phyloP scores from a whole-genome alignment of 2,797 vertebrate species.

The Oryzias dopingdopingensis region DNA sequence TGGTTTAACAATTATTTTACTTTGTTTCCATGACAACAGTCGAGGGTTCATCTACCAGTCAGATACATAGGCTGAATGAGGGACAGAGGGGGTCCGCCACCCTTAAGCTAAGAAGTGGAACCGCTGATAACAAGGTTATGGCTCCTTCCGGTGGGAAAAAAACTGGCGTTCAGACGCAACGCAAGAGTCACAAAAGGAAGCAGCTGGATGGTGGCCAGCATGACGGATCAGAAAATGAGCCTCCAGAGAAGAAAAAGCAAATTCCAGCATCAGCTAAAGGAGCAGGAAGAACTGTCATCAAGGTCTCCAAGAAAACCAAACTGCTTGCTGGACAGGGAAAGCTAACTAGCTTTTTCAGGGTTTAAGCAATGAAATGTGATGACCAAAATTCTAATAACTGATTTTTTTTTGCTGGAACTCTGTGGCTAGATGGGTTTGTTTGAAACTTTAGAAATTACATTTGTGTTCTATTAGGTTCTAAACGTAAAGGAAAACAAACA shows the following conservation, averaged over 20 bases:
- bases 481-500: too few species aligned
- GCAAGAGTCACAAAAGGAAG: slow-evolving; percentile 82
- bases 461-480: too few species aligned
- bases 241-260: slow-evolving; percentile 74
- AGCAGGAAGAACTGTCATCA: slow-evolving; percentile 67
- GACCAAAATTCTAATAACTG: not conserved
- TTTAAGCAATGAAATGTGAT: slow-evolving; percentile 62
- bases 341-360: slow-evolving; percentile 87
- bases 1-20: slow-evolving; percentile 48
- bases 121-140: slow-evolving; percentile 67
- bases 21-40: slow-evolving; percentile 58
- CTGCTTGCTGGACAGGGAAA: slow-evolving; percentile 88
- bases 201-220: slow-evolving; percentile 76
- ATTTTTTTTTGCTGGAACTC: too few species aligned
- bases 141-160: slow-evolving; percentile 58
- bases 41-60: slow-evolving; percentile 37
- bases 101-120: slow-evolving; percentile 76
- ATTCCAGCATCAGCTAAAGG: slow-evolving; percentile 51
- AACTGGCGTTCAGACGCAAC: slow-evolving; percentile 67
- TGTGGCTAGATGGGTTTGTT: too few species aligned
- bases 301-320: slow-evolving; percentile 74
- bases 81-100: slow-evolving; percentile 53
- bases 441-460: too few species aligned
- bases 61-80: slow-evolving; percentile 24
- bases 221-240: slow-evolving; percentile 77